phyloP scores from a whole-genome alignment of 2,113 vertebrate species.

The Eptesicus fuscus region DNA sequence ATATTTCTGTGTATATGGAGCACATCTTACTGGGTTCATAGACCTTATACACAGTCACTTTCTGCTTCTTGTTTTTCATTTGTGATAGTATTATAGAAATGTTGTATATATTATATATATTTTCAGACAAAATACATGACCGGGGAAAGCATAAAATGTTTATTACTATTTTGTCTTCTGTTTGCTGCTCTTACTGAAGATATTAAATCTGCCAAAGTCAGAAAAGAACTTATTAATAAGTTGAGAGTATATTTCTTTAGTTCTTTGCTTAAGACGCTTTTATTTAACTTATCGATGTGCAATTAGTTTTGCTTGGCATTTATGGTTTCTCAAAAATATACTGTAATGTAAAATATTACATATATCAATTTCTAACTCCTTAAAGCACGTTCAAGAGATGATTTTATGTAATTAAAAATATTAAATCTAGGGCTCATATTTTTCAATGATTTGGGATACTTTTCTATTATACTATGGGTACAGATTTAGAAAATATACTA shows the following conservation, averaged over 20 bases:
- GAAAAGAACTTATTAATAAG: background rate
- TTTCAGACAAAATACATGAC: background rate
- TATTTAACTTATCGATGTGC: background rate
- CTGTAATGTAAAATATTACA: background rate
- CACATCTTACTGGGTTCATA: background rate
- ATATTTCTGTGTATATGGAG: background rate
- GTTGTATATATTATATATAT: background rate
- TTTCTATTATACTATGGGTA: background rate
- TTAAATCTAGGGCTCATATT: background rate
- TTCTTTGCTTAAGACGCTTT: background rate
- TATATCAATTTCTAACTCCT: background rate
- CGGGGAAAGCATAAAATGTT: background rate
- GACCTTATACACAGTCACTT: background rate
- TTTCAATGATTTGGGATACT: background rate
- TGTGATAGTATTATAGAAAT: background rate
- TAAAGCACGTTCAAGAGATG: background rate
- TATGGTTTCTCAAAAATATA: conserved; percentile 13
- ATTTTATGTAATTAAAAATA: background rate
- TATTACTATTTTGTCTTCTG: background rate
- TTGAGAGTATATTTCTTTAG: background rate
- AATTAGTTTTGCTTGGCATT: background rate
- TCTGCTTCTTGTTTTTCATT: background rate
- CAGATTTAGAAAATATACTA: background rate
- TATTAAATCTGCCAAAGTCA: background rate
- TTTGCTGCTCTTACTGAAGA: background rate